Evolutionary conservation across 2,888 invertebrate genomes (phyloP), one percentile per base, ranked within the genome.

Genomic region (Neocrepidodera transversa): DNA sequence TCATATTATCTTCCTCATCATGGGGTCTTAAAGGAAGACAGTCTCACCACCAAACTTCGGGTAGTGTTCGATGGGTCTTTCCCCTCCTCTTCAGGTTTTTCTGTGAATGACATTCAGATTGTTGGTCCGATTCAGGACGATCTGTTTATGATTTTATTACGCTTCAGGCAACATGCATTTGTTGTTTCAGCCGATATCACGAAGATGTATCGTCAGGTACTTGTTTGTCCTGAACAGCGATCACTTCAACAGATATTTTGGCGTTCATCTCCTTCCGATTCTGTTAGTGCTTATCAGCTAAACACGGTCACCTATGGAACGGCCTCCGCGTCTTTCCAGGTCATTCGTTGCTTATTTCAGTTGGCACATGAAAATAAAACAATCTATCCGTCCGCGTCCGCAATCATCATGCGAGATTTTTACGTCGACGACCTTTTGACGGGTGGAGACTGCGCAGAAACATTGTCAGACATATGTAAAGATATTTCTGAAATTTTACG

Each of bases 181-280:
- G 62, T 59, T 2, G 11, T 63, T 14, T 54, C 60, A 7, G 45
- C 47, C 8, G 60, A 63, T 20, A 55, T 63, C 0, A 38, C 43
- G 28, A 63, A 54, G 40, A 60, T 63, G 63, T 63, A 58, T 30
- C 26, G 63, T 2, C 53, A 57, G 23, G 38, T 63, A 2, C 14
- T 30, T 6, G 40, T 60, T 2, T 17, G 50, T 17, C 50, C 38
- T 10, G 17, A 49, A 3, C 60, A 60, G 40, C 50, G 60, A 2
- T 14, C 8, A 8, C 40, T 63, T 6, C 60, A 63, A 43, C 43
- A 52, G 45, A 60, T 63, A 6, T 10, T 60, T n/a, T 63, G 60
- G 60, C 11, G 50, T 10, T 13, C 8, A 23, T n/a, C 16, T 8
- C 23, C 23, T n/a, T n/a, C n/a, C n/a, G n/a, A n/a, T n/a, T n/a